These are phyloP conservation scores for Loripinus fragilis DNA, from an alignment of 2,888 invertebrate species.

Conservation along the genomic window DNA sequence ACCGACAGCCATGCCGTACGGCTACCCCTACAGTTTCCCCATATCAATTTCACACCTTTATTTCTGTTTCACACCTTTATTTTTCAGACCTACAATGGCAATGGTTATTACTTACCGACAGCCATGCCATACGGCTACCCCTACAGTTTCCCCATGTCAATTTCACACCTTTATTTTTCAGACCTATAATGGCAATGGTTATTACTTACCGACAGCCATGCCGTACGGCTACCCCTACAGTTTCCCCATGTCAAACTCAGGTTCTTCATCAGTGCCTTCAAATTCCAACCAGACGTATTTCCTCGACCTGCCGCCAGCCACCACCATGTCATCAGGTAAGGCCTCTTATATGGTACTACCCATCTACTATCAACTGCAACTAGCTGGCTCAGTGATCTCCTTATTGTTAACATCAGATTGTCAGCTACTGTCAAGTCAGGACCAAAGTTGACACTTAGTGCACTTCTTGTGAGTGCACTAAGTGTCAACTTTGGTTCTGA, in stretches of 20 bases:
- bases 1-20: constrained; percentile 27
- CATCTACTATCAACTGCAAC: no score
- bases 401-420: no score
- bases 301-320: constrained; percentile 51
- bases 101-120: constrained; percentile 36
- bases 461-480: no score
- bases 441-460: no score
- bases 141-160: constrained; percentile 48
- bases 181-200: constrained; percentile 36
- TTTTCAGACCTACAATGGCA: constrained; percentile 35
- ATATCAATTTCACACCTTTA: constrained; percentile 53
- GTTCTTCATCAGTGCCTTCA: constrained; percentile 38
- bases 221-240: constrained; percentile 43
- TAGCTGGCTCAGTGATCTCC: no score
- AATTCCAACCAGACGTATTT: constrained; percentile 47
- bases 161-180: constrained; percentile 39
- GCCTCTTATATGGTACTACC: no score
- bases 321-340: constrained; percentile 43
- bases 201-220: constrained; percentile 35
- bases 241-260: constrained; percentile 56
- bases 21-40: constrained; percentile 51
- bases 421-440: no score
- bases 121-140: constrained; percentile 35
- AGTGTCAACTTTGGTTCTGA: no score
- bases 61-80: constrained; percentile 43